phyloP scores from a whole-genome alignment of 2,888 invertebrate genomes.

The Meloe dianella region DNA sequence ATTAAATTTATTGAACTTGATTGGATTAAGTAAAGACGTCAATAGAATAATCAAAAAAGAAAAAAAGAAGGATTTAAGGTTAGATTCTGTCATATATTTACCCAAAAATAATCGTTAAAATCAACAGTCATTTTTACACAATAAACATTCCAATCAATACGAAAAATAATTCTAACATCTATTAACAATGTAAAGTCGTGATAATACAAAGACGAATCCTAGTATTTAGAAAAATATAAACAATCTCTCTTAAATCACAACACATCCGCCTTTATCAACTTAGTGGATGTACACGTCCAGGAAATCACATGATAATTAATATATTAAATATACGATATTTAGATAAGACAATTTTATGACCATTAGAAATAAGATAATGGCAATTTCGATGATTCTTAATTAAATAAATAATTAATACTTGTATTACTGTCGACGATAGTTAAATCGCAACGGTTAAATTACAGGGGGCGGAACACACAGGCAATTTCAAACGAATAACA shows the following conservation, averaged over 20 bases:
- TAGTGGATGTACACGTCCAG: constrained; percentile 8
- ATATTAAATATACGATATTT: constrained; percentile 2
- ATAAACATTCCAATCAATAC: constrained; percentile 45
- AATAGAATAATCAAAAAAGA: constrained; percentile 1
- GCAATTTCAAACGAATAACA: constrained; percentile 17
- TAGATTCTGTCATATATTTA: constrained; percentile 26
- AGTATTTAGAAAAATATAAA: constrained; percentile 24
- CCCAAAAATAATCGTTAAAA: constrained; percentile 29
- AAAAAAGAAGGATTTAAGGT: constrained; percentile 18
- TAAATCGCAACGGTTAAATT: constrained; percentile 27
- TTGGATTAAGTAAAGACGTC: constrained; percentile 27
- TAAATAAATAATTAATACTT: constrained; percentile 19
- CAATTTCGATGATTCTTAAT: constrained; percentile 15
- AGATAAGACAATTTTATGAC: not conserved
- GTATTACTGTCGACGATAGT: constrained; percentile 23
- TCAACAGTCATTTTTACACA: constrained; percentile 49
- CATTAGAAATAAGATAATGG: constrained; percentile 18
- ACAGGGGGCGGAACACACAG: constrained; percentile 29
- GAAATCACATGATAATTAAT: constrained; percentile 14
- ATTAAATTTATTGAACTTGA: constrained; percentile 23
- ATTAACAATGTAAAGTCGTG: not conserved
- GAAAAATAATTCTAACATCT: constrained; percentile 34
- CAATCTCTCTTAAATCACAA: constrained; percentile 19
- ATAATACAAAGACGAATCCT: too few species aligned
- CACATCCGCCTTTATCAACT: constrained; percentile 10